Evolutionary conservation across 2,888 invertebrate species (phyloP).

Genomic region (Cheilosia pagana): DNA sequence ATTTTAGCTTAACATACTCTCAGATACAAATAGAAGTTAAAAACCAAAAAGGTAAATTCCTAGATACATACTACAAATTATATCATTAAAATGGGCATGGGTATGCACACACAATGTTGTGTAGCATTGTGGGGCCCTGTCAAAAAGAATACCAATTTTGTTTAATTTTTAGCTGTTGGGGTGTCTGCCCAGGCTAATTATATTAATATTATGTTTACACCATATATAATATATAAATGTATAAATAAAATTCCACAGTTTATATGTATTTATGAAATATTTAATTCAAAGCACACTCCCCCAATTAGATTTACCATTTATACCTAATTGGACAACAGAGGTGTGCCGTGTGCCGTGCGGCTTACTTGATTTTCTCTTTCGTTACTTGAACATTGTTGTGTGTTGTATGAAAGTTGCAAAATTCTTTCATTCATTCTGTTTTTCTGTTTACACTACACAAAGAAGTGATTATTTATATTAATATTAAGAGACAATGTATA

Average conservation of each 20-base stretch:
- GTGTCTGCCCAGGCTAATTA: conserved; percentile 32
- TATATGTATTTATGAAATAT: conserved; percentile 42
- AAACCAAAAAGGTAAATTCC: conserved; percentile 46
- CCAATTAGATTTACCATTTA: conserved; percentile 5
- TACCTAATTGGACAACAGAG: conserved; percentile 13
- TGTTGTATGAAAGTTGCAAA: conserved; percentile 25
- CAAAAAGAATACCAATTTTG: conserved; percentile 24
- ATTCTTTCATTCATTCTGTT: conserved; percentile 37
- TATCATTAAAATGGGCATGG: conserved; percentile 8
- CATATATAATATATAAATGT: no score
- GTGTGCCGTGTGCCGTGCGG: no score
- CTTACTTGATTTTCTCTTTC: conserved; percentile 34
- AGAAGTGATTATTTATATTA: conserved; percentile 40
- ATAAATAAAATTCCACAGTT: conserved; percentile 58
- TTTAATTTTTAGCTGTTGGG: conserved; percentile 26
- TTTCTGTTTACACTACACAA: conserved; percentile 48
- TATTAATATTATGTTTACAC: conserved; percentile 32
- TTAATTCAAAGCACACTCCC: conserved; percentile 37
- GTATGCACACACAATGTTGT: not conserved
- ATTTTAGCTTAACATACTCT: conserved; percentile 70
- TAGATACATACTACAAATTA: conserved; percentile 59
- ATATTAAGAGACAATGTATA: conserved; percentile 37
- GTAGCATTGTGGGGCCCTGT: not conserved
- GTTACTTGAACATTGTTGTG: conserved; percentile 27
- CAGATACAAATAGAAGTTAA: conserved; percentile 71